Conservation (phyloP, 2,888 invertebrate species). For the Limulus polyphemus region DNA sequence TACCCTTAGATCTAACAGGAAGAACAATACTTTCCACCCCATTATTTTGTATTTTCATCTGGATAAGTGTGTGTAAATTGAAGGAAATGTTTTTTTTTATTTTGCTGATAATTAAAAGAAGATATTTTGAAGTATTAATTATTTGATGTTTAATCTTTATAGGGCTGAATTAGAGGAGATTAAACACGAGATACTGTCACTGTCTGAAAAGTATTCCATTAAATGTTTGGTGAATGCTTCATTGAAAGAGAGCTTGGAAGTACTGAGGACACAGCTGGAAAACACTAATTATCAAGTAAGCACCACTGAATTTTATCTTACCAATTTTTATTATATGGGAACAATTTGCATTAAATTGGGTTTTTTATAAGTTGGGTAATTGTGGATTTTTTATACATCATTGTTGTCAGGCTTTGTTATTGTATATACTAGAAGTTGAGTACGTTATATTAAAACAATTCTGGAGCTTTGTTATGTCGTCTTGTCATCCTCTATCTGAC, state of each 20-base stretch:
- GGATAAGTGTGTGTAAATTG: too few species aligned
- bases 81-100: too few species aligned
- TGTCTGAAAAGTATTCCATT: slow-evolving; percentile 2
- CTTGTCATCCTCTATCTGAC: too few species aligned
- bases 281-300: slow-evolving; percentile 1
- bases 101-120: not conserved
- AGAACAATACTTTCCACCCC: too few species aligned
- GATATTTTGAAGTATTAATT: not conserved
- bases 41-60: too few species aligned
- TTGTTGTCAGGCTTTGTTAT: too few species aligned
- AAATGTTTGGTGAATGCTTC: slow-evolving; percentile 1
- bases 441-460: too few species aligned
- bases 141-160: not conserved
- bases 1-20: too few species aligned
- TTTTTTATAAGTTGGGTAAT: too few species aligned
- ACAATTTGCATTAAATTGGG: not conserved
- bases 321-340: not conserved
- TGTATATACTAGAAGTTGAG: too few species aligned
- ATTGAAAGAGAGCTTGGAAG: not conserved
- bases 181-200: not conserved
- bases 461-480: too few species aligned
- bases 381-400: too few species aligned
- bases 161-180: not conserved
- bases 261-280: not conserved
- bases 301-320: not conserved